Percentiles rank a stretch among this genome's conserved stretches.
Evolutionary conservation across 2,113 vertebrate genomes (phyloP).

Genomic region (Paraplagusia blochii): DNA sequence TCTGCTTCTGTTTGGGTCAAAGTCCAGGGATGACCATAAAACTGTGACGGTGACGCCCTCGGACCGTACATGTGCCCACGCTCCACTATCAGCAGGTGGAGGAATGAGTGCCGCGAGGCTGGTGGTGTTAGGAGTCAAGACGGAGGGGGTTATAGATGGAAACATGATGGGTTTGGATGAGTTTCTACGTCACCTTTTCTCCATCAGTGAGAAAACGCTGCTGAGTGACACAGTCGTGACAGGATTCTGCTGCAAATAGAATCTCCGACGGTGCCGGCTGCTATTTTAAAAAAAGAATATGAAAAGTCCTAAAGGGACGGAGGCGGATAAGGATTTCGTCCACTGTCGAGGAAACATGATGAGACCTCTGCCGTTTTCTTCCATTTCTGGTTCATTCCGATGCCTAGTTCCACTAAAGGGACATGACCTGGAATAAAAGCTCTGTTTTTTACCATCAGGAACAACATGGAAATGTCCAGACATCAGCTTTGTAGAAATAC

Average conservation of each 20-base stretch:
- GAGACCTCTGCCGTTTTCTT: too few relatives aligned
- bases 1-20: constrained; percentile 1
- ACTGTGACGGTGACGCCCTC: constrained; percentile 17
- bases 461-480: too few relatives aligned
- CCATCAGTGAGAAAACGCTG: constrained; percentile 34
- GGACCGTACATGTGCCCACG: constrained; percentile 5
- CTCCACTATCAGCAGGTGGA: constrained; percentile 72
- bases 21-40: constrained; percentile 48
- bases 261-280: constrained; percentile 5
- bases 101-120: constrained; percentile 50
- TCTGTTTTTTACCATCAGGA: too few relatives aligned
- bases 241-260: constrained; percentile 29
- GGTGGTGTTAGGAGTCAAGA: constrained; percentile 66
- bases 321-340: too few relatives aligned
- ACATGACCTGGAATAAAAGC: too few relatives aligned
- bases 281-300: too few relatives aligned
- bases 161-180: constrained; percentile 55
- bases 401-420: too few relatives aligned
- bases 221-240: constrained; percentile 19
- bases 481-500: constrained; percentile 7
- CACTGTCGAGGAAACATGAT: too few relatives aligned
- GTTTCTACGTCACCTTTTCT: constrained; percentile 54
- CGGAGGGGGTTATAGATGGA: constrained; percentile 66
- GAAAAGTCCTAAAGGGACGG: too few relatives aligned
- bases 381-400: too few relatives aligned